Conservation (phyloP, 2,113 vertebrate species). For the Abramis brama region DNA sequence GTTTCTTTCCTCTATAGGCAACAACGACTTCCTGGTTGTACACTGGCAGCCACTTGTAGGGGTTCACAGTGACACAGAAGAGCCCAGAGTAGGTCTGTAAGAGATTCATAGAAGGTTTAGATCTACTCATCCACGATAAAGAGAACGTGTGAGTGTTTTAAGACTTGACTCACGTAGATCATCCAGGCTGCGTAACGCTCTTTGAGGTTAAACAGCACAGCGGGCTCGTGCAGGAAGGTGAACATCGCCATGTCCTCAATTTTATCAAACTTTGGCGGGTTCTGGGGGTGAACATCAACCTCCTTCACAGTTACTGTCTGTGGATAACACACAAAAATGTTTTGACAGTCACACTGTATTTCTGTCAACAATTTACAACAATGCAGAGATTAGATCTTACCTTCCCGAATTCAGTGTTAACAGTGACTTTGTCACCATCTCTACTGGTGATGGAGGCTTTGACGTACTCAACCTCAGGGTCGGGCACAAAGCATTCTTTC, state of each 20-base stretch:
- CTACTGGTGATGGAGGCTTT: too few species aligned
- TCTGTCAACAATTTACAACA: background rate
- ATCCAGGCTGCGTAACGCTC: conserved; percentile 84
- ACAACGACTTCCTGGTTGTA: conserved; percentile 64
- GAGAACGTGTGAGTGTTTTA: too few species aligned
- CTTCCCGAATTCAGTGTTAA: too few species aligned
- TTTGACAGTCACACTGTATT: background rate
- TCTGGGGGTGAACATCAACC: conserved; percentile 79
- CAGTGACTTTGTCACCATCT: too few species aligned
- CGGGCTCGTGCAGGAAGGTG: conserved; percentile 82
- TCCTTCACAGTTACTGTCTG: conserved; percentile 80
- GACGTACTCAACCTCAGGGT: too few species aligned
- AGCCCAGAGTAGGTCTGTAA: conserved; percentile 67
- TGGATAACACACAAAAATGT: background rate
- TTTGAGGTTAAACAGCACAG: conserved; percentile 84
- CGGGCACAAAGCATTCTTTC: too few species aligned
- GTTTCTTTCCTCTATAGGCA: conserved; percentile 54
- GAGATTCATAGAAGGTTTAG: too few species aligned
- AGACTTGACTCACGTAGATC: conserved; percentile 79
- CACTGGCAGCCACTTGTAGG: conserved; percentile 91
- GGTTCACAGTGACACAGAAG: conserved; percentile 68
- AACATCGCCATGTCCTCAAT: conserved; percentile 87
- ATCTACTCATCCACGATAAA: too few species aligned
- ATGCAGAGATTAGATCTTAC: too few species aligned
- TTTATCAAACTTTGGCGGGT: conserved; percentile 84